phyloP scores from a whole-genome alignment of 2,113 vertebrate genomes.

The Azemiops feae region DNA sequence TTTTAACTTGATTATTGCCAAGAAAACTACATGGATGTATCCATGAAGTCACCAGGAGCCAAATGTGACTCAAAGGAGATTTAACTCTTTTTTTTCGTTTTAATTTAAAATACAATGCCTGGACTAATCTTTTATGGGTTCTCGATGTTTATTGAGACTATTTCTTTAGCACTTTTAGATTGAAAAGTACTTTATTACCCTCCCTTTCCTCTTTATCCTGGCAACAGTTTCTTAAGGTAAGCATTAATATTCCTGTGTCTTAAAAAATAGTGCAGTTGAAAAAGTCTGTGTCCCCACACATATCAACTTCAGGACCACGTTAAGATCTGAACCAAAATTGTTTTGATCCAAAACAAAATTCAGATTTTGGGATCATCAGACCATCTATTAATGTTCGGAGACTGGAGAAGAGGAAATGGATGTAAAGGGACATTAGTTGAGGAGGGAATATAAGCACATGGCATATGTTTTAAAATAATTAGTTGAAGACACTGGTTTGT shows the following conservation, averaged over 20 bases:
- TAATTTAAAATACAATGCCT: slow-evolving; percentile 37
- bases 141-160: slow-evolving; percentile 1
- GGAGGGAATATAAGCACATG: slow-evolving; percentile 48
- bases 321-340: not conserved
- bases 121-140: slow-evolving; percentile 44
- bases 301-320: not conserved
- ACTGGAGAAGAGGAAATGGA: slow-evolving; percentile 24
- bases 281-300: not conserved
- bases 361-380: not conserved
- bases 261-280: not conserved
- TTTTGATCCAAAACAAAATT: not conserved
- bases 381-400: not conserved
- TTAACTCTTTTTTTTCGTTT: not conserved
- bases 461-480: slow-evolving; percentile 57
- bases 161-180: slow-evolving; percentile 21
- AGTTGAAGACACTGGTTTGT: slow-evolving; percentile 81
- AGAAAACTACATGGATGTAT: not conserved
- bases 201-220: not conserved
- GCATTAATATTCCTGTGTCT: slow-evolving; percentile 8
- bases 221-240: not conserved
- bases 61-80: not conserved
- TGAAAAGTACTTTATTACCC: slow-evolving; percentile 19
- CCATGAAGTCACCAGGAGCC: not conserved
- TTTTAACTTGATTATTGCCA: slow-evolving; percentile 27
- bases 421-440: slow-evolving; percentile 43